phyloP scores from a whole-genome alignment of 2,888 invertebrate species.

The Quadroppia sp. region DNA sequence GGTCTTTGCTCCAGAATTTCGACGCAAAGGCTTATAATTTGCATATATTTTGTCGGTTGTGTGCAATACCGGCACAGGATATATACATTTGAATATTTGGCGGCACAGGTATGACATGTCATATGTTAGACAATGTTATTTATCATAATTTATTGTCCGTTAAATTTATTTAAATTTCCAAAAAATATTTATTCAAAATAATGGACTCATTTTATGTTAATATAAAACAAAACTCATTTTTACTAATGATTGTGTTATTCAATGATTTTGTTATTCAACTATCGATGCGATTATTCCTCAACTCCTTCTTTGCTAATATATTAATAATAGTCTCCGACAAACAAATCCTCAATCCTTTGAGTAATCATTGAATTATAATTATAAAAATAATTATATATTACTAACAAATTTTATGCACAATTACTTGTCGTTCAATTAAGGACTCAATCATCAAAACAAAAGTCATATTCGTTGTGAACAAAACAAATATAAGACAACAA shows the following conservation, averaged over 20 bases:
- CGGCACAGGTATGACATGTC: neutral
- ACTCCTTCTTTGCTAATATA: neutral
- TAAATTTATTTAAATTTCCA: conserved; percentile 1
- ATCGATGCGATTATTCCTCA: neutral
- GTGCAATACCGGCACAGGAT: neutral
- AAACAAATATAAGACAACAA: too few relatives aligned
- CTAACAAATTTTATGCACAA: neutral
- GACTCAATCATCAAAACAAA: neutral
- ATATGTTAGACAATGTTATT: neutral
- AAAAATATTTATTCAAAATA: neutral
- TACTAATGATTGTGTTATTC: neutral
- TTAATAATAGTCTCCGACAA: neutral
- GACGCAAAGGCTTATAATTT: neutral
- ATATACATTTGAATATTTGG: neutral
- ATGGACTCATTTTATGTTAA: neutral
- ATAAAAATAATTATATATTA: neutral
- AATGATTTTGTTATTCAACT: neutral
- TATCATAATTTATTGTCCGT: conserved; percentile 2
- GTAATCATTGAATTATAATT: neutral
- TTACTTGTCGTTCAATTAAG: neutral
- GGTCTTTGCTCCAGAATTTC: neutral
- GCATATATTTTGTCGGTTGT: neutral
- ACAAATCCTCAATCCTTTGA: neutral
- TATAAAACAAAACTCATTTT: neutral
- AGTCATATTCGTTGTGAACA: too few relatives aligned